These are phyloP conservation scores for Odocoileus hemionus DNA, from an alignment of 2,113 vertebrate genomes.

Conservation along the genomic window DNA sequence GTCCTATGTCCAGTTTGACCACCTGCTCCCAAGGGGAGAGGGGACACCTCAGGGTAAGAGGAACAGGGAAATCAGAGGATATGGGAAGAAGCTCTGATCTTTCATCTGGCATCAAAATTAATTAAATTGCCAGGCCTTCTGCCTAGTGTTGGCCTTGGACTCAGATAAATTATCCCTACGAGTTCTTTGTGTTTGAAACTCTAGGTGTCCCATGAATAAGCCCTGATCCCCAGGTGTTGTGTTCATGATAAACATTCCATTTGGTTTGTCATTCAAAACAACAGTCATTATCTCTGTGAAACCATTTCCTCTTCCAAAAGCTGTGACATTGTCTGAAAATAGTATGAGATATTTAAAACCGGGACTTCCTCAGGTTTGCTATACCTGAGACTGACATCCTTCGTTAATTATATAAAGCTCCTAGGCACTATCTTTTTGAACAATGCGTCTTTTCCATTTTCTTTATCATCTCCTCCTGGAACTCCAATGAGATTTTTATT, in stretches of 20 bases:
- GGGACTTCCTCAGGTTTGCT: background rate
- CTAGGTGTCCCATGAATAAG: background rate
- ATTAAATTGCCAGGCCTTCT: background rate
- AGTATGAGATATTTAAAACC: background rate
- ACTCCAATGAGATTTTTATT: background rate
- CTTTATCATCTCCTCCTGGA: background rate
- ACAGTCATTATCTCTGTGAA: background rate
- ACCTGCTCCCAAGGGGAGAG: background rate
- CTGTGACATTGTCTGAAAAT: background rate
- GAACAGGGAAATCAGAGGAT: background rate
- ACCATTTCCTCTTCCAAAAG: background rate
- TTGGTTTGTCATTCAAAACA: background rate
- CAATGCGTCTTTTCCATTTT: background rate
- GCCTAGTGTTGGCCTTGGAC: background rate
- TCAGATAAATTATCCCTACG: background rate
- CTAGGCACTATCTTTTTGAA: background rate
- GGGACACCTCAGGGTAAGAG: background rate
- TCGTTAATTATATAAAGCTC: background rate
- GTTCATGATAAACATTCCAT: background rate
- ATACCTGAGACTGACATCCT: background rate
- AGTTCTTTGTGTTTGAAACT: background rate
- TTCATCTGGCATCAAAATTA: background rate
- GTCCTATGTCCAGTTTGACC: background rate
- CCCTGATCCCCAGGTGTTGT: background rate
- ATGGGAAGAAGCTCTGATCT: background rate